Evolutionary conservation across 2,888 invertebrate genomes (phyloP).

Genomic region (Esperia sulphurella): DNA sequence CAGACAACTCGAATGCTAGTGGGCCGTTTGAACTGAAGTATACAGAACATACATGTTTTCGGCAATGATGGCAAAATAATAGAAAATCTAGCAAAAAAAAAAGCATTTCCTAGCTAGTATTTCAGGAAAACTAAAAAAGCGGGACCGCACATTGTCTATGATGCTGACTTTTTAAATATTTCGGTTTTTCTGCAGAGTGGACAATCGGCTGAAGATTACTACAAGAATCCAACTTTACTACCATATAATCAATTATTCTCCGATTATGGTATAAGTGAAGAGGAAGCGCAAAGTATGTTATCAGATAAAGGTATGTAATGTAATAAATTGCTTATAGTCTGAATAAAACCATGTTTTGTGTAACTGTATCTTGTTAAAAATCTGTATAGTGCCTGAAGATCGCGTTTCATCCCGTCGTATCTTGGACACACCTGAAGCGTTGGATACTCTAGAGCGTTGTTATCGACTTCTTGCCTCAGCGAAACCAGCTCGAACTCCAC

Average conservation of each 20-base stretch:
- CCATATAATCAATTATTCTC: conserved; percentile 83
- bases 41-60: too few relatives aligned
- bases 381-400: conserved; percentile 84
- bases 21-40: too few relatives aligned
- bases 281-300: conserved; percentile 83
- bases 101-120: too few relatives aligned
- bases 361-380: conserved; percentile 7
- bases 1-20: too few relatives aligned
- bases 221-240: conserved; percentile 82
- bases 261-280: conserved; percentile 85
- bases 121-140: too few relatives aligned
- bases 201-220: conserved; percentile 88
- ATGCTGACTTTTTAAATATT: not conserved
- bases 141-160: too few relatives aligned
- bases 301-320: conserved; percentile 85
- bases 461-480: conserved; percentile 84
- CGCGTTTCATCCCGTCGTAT: conserved; percentile 85
- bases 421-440: conserved; percentile 83
- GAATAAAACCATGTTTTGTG: not conserved
- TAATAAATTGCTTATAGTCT: conserved; percentile 6
- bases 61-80: too few relatives aligned
- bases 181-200: conserved; percentile 79
- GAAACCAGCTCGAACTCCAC: conserved; percentile 74
- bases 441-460: conserved; percentile 87
- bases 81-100: too few relatives aligned